Conservation (phyloP, 2,888 invertebrate species). For the Bellardia bayeri region DNA sequence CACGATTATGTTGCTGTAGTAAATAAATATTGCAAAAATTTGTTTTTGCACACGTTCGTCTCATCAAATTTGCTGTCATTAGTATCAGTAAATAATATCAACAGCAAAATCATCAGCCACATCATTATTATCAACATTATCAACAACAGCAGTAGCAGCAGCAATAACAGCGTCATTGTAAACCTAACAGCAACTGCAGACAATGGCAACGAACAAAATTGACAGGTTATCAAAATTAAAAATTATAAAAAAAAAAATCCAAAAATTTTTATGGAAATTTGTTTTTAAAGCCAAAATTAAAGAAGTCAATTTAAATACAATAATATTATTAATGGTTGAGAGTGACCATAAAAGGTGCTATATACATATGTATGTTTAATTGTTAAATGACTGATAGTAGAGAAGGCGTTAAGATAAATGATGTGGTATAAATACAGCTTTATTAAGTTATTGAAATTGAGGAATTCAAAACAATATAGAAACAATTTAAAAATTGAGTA, state of each 20-base stretch:
- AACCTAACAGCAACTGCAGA: conserved; percentile 13
- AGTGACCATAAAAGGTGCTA: neutral
- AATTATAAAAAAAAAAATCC: neutral
- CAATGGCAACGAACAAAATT: neutral
- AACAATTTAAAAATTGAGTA: neutral
- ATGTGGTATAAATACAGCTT: neutral
- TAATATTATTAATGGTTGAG: conserved; percentile 37
- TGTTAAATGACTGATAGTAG: neutral
- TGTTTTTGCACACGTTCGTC: conserved; percentile 27
- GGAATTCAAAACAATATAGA: neutral
- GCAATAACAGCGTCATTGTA: conserved; percentile 2
- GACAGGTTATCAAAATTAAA: conserved; percentile 47
- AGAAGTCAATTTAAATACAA: neutral
- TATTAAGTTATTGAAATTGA: neutral
- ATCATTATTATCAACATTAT: conserved; percentile 7
- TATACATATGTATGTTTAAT: neutral
- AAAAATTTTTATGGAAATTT: neutral
- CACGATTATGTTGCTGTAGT: neutral
- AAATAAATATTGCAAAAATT: neutral
- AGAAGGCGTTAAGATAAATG: neutral
- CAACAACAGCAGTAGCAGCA: neutral
- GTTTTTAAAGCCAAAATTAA: neutral
- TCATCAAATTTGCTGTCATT: conserved; percentile 43
- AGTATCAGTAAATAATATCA: conserved; percentile 58
- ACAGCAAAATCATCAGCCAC: conserved; percentile 10